Base-by-base conservation (phyloP, 1,140 invertebrate genomes). In the Chionoecetes opilio region DNA sequence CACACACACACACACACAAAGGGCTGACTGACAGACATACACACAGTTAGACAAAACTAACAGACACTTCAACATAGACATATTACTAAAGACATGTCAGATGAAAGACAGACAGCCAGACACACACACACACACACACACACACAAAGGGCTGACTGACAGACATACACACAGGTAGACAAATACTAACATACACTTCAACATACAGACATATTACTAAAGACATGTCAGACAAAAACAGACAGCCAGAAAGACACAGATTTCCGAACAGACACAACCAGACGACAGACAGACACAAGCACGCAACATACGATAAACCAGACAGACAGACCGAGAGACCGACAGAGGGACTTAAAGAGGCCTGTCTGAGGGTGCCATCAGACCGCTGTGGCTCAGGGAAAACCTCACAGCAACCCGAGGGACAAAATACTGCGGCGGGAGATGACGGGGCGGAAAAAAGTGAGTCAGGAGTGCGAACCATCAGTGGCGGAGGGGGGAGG, bases 391-490 rank as follows among this genome's bases (percentile, higher is more conserved):
- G n/a, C 63, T 75, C 63, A 53, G 63, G 26, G 21, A n/a, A 75
- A 75, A 75, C 63, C n/a, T 75, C 63, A 75, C 63, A n/a, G 63
- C 11, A 21, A n/a, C 11, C 21, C n/a, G 63, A n/a, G 63, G 63
- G 63, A 75, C 63, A 75, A 75, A 75, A 87, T 87, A 37, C 85
- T 87, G 85, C 32, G 85, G 37, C 34, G n/a, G 34, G 85, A 87
- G 37, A 38, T 37, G 85, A 38, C 34, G 63, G 63, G 63, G 9
- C 11, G 21, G 85, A 26, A n/a, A 26, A 75, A n/a, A 75, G 63
- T 75, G 63, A 75, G 63, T 75, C 21, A 75, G 63, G 63, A 75
- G 63, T 17, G 21, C 21, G n/a, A 75, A n/a, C 11, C 63, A 75
- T n/a, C 63, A 75, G 53, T 14, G 53, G 53, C 8, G 53, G 26